phyloP scores from a whole-genome alignment of 2,797 vertebrate genomes.

The Mormyrops boulengeri region DNA sequence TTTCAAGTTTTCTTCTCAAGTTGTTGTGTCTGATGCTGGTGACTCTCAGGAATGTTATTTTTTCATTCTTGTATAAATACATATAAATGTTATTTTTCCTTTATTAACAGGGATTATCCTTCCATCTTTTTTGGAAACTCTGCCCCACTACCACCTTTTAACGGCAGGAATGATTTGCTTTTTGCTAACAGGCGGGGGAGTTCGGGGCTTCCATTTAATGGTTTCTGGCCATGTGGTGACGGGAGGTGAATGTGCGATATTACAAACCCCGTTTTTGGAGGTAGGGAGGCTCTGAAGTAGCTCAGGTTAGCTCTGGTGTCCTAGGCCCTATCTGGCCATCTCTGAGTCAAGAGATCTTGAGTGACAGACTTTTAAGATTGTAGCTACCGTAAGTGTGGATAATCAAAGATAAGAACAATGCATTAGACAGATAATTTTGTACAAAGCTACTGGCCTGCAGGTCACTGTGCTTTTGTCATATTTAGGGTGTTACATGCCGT shows the following conservation, averaged over 20 bases:
- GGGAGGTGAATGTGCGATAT: background rate
- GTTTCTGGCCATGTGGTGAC: background rate
- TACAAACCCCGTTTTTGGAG: background rate
- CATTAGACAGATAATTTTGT: background rate
- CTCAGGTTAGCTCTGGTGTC: background rate
- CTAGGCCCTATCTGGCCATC: background rate
- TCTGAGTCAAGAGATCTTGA: background rate
- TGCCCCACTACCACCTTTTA: background rate
- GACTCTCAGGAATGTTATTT: background rate
- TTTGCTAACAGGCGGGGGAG: background rate
- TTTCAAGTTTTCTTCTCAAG: background rate
- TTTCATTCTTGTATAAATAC: background rate
- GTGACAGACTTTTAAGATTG: conserved; percentile 7
- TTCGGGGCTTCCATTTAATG: background rate
- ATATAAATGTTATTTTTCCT: background rate
- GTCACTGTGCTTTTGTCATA: conserved; percentile 7
- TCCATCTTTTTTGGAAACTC: background rate
- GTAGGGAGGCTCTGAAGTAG: background rate
- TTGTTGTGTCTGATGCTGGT: background rate
- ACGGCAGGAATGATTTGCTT: background rate
- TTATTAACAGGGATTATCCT: background rate
- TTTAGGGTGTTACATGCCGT: conserved; percentile 7
- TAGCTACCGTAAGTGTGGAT: background rate
- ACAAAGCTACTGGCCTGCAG: background rate
- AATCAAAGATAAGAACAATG: background rate